Conservation (phyloP, 2,797 vertebrate species). For the Anabacerthia variegaticeps region DNA sequence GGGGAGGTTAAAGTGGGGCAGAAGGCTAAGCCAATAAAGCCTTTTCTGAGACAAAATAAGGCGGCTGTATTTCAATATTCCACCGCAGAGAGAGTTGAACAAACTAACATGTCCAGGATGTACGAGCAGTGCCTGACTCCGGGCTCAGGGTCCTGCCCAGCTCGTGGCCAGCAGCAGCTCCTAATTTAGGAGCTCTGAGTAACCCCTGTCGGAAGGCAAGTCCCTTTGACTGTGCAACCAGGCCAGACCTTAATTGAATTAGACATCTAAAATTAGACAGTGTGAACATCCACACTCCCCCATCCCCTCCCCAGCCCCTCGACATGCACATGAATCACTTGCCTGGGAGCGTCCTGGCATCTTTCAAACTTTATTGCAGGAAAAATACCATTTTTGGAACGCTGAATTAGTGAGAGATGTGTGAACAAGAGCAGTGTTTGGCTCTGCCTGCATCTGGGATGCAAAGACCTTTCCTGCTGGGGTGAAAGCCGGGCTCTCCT, state of each 20-base stretch:
- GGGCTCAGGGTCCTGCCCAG: neutral
- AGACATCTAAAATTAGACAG: slow-evolving; percentile 30
- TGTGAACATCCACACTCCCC: neutral
- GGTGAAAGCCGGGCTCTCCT: neutral
- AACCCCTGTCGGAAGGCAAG: neutral
- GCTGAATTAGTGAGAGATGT: neutral
- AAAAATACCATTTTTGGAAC: neutral
- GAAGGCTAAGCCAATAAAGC: slow-evolving; percentile 59
- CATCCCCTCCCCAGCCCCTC: neutral
- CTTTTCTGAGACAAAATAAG: slow-evolving; percentile 50
- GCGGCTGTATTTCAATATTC: neutral
- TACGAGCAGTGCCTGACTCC: neutral
- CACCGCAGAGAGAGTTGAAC: neutral
- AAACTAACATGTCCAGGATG: neutral
- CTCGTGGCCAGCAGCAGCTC: neutral
- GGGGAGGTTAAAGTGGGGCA: slow-evolving; percentile 37
- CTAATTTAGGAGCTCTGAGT: neutral
- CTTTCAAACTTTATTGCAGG: neutral
- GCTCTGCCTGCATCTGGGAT: neutral
- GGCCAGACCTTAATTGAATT: slow-evolving; percentile 19
- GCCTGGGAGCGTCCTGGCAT: neutral
- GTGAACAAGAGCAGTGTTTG: neutral
- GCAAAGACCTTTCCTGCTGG: neutral
- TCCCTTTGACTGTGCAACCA: neutral
- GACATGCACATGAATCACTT: neutral